Conservation (phyloP, 2,797 vertebrate species). For the Sebastes vulpes region DNA sequence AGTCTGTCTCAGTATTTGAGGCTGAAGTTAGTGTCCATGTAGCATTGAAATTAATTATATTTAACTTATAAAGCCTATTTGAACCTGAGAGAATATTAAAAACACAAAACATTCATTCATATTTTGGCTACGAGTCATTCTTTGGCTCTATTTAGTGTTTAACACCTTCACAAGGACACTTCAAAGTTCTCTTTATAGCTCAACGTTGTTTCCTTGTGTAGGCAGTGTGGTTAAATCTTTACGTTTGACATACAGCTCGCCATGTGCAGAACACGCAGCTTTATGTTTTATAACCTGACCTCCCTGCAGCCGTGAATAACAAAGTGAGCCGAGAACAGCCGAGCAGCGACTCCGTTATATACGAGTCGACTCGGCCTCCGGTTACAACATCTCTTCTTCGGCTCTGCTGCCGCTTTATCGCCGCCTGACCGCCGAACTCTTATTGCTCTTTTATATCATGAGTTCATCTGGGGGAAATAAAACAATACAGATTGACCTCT, state of each 20-base stretch:
- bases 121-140: neutral
- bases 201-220: neutral
- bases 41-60: no score
- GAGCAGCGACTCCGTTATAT: neutral
- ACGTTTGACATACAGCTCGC: neutral
- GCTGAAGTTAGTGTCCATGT: no score
- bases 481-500: neutral
- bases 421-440: neutral
- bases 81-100: no score
- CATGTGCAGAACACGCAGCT: neutral
- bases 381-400: neutral
- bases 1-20: no score
- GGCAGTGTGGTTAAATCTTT: neutral
- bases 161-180: neutral
- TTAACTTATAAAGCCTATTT: no score
- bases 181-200: neutral
- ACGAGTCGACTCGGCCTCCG: neutral
- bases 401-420: neutral
- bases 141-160: neutral
- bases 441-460: neutral
- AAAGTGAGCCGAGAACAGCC: neutral
- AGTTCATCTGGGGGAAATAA: neutral
- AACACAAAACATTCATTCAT: no score
- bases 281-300: neutral
- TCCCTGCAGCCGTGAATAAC: constrained; percentile 18